A percentile compares a stretch with the other conserved stretches of the same genome.
Conservation (phyloP, 2,113 vertebrate species). For the Epinephelus lanceolatus region DNA sequence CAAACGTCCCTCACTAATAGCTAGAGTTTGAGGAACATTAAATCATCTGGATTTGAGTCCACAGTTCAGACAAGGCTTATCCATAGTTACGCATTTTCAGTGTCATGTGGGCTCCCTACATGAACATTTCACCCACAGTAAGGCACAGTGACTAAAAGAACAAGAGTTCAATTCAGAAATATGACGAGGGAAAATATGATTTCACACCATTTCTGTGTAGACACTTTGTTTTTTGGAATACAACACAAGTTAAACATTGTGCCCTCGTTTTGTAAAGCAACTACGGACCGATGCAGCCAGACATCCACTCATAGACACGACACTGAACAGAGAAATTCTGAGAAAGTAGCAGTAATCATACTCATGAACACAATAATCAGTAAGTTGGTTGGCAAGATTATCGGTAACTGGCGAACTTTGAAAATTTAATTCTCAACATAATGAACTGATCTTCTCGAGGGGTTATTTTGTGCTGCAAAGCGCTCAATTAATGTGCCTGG, state of each 20-base stretch:
- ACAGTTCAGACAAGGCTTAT: constrained; percentile 36
- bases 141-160: constrained; percentile 86
- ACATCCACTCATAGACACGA: constrained; percentile 70
- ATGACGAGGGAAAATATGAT: constrained; percentile 45
- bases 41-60: constrained; percentile 18
- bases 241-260: constrained; percentile 65
- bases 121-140: constrained; percentile 76
- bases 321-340: constrained; percentile 69
- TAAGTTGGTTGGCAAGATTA: constrained; percentile 58
- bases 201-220: constrained; percentile 33
- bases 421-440: constrained; percentile 35
- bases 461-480: constrained; percentile 65
- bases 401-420: constrained; percentile 47
- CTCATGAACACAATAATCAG: constrained; percentile 72
- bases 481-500: constrained; percentile 42
- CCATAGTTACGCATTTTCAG: constrained; percentile 42
- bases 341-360: constrained; percentile 65
- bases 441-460: constrained; percentile 33
- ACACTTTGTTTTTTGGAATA: constrained; percentile 22
- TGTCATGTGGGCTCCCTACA: constrained; percentile 60
- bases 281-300: constrained; percentile 57
- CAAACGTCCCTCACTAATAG: neutral
- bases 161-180: constrained; percentile 49
- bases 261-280: constrained; percentile 67
- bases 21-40: neutral